Evolutionary conservation across 1,140 invertebrate species (phyloP).

Genomic region (Scaptomyza montana): DNA sequence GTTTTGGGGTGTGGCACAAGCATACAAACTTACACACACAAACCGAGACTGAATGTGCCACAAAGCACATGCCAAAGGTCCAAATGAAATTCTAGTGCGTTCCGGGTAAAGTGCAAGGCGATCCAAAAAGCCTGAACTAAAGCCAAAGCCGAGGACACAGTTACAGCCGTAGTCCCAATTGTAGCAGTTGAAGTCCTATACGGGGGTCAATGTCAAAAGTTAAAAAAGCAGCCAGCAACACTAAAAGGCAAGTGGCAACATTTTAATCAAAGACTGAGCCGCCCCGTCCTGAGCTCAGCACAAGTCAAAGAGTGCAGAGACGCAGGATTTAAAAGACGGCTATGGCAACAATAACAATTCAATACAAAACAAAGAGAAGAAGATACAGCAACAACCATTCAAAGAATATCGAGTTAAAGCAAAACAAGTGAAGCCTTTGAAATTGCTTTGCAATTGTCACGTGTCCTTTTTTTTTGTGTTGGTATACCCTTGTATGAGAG

Average conservation of each 20-base stretch:
- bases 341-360: slow-evolving; percentile 20
- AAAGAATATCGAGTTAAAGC: slow-evolving; percentile 27
- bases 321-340: slow-evolving; percentile 30
- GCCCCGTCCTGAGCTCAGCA: slow-evolving; percentile 18
- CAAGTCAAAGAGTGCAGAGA: slow-evolving; percentile 49
- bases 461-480: slow-evolving; percentile 21
- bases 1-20: slow-evolving; percentile 40
- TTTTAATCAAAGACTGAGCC: slow-evolving; percentile 67
- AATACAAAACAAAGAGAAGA: not conserved
- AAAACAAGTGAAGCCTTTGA: slow-evolving; percentile 60
- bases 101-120: slow-evolving; percentile 52
- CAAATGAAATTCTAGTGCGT: slow-evolving; percentile 67
- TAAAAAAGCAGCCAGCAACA: slow-evolving; percentile 51
- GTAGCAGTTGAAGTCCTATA: not conserved
- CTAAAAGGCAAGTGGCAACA: slow-evolving; percentile 70
- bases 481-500: not conserved
- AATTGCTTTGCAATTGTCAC: slow-evolving; percentile 65
- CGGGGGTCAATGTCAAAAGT: slow-evolving; percentile 66
- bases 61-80: slow-evolving; percentile 48
- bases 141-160: not conserved
- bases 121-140: slow-evolving; percentile 32
- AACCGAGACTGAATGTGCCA: slow-evolving; percentile 7
- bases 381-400: not conserved
- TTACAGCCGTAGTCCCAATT: slow-evolving; percentile 19
- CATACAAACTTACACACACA: not conserved